phyloP scores from a whole-genome alignment of 2,113 vertebrate genomes.

The Proterorhinus semilunaris region DNA sequence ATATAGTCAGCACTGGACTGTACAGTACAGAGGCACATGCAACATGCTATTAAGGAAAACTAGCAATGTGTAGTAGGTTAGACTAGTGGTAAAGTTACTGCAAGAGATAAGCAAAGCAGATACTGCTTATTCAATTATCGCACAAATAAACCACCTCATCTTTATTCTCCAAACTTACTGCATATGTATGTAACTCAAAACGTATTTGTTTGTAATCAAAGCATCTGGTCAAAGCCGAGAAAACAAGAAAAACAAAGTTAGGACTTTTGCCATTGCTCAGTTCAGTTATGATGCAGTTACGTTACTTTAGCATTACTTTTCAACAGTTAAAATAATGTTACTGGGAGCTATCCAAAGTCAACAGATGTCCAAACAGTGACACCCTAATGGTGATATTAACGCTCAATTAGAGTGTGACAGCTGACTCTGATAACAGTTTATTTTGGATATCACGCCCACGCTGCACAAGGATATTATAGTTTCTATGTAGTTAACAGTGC shows the following conservation, averaged over 20 bases:
- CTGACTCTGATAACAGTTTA: constrained; percentile 49
- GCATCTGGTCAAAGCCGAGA: no score
- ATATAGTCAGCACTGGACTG: constrained; percentile 58
- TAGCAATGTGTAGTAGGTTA: background rate
- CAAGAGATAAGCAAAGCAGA: background rate
- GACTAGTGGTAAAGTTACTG: background rate
- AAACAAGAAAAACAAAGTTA: no score
- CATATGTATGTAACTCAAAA: no score
- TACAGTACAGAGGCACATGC: constrained; percentile 33
- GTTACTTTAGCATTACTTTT: no score
- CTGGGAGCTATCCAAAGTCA: background rate
- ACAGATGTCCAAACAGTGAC: constrained; percentile 3
- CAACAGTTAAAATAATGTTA: no score
- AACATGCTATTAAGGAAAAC: constrained; percentile 1
- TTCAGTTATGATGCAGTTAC: no score
- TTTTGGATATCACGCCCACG: constrained; percentile 44
- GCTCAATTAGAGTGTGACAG: constrained; percentile 32
- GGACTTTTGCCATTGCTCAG: no score
- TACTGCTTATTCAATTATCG: no score
- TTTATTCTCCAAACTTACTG: no score
- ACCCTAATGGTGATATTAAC: constrained; percentile 26
- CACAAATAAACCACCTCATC: no score
- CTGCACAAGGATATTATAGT: constrained; percentile 41
- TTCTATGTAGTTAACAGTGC: constrained; percentile 10
- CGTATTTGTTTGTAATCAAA: no score